Conservation (phyloP, 2,797 vertebrate species). For the Centropyge bicolor region DNA sequence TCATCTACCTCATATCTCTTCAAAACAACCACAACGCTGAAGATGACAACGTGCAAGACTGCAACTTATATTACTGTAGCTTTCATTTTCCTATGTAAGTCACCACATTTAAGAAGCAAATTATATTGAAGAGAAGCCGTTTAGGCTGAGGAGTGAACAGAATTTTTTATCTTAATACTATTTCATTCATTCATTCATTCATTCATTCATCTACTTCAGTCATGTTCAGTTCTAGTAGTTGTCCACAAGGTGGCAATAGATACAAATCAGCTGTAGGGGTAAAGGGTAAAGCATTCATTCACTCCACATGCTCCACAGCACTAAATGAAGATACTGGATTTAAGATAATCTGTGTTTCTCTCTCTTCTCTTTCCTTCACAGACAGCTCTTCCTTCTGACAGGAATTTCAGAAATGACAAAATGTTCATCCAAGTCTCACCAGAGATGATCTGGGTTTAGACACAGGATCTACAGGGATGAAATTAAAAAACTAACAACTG, state of each 20-base stretch:
- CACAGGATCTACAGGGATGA: neutral
- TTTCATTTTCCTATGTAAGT: neutral
- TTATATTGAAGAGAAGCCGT: neutral
- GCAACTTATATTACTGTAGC: neutral
- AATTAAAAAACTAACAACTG: neutral
- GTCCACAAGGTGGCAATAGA: constrained; percentile 73
- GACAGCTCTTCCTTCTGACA: neutral
- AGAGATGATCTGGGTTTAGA: constrained; percentile 5
- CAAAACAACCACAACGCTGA: neutral
- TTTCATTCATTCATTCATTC: constrained; percentile 1
- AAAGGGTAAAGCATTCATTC: neutral
- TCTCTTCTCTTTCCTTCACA: neutral
- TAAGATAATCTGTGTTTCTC: neutral
- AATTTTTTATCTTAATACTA: neutral
- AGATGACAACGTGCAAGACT: neutral
- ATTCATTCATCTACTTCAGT: neutral
- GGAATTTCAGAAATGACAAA: neutral
- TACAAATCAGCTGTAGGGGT: constrained; percentile 43
- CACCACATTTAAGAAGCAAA: neutral
- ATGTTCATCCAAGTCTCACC: neutral
- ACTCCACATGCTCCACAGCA: neutral
- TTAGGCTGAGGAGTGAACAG: neutral
- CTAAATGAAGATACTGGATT: neutral
- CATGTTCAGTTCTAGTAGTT: constrained; percentile 13
- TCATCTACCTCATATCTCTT: neutral